A percentile compares a stretch with the other conserved stretches of the same genome.
Conservation (phyloP, 1,140 invertebrate genomes). For the Drosophila navojoa region DNA sequence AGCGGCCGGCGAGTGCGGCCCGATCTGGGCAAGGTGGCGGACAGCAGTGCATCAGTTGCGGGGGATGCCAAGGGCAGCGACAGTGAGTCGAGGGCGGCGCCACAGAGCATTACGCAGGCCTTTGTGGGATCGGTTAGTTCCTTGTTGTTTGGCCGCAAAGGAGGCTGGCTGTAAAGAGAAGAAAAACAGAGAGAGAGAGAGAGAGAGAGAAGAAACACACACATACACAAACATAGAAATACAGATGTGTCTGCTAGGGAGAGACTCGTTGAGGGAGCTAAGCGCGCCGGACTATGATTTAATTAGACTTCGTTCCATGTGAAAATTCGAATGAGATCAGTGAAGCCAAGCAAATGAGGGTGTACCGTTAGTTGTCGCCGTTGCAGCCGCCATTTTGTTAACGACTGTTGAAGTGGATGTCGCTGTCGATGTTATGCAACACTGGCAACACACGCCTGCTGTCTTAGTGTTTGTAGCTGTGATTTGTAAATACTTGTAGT, state of each 20-base stretch:
- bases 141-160: conserved; percentile 92
- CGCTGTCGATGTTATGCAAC: conserved; percentile 53
- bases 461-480: conserved; percentile 78
- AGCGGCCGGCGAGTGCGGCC: conserved; percentile 84
- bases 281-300: conserved; percentile 35
- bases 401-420: conserved; percentile 23
- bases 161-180: conserved; percentile 88
- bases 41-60: conserved; percentile 30
- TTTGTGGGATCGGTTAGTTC: conserved; percentile 90
- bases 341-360: not conserved
- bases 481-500: conserved; percentile 79
- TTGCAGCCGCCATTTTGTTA: conserved; percentile 17
- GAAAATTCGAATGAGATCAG: not conserved
- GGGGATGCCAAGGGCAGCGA: conserved; percentile 18
- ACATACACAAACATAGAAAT: not conserved
- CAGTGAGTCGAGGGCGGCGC: conserved; percentile 42
- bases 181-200: too few relatives aligned
- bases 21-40: conserved; percentile 86
- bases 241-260: not conserved
- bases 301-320: conserved; percentile 16
- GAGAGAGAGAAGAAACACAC: not conserved
- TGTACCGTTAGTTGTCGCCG: conserved; percentile 19
- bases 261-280: not conserved
- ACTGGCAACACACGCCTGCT: conserved; percentile 42
- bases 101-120: conserved; percentile 86